A percentile compares a stretch with the other conserved stretches of the same genome.
Conservation (phyloP, 2,888 invertebrate genomes). For the Trachelus iudaicus region DNA sequence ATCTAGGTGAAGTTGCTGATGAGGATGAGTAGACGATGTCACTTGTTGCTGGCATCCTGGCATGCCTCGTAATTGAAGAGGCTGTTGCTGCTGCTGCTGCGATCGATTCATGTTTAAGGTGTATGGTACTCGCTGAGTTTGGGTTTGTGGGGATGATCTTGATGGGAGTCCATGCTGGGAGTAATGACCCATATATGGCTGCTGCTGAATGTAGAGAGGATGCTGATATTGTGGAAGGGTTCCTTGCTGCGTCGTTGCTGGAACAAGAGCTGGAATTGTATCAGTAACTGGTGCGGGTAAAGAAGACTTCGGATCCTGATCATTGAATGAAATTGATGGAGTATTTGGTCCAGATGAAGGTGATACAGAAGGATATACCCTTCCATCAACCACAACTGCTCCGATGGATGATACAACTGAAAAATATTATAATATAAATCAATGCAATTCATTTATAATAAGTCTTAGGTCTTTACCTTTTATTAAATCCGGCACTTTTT, state of each 20-base stretch:
- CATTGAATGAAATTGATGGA: slow-evolving; percentile 43
- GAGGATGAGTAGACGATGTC: slow-evolving; percentile 73
- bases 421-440: slow-evolving; percentile 26
- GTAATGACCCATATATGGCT: slow-evolving; percentile 65
- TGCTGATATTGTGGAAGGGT: slow-evolving; percentile 36
- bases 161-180: slow-evolving; percentile 54
- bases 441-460: slow-evolving; percentile 13
- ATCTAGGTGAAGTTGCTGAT: slow-evolving; percentile 60
- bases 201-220: slow-evolving; percentile 45
- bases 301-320: slow-evolving; percentile 26
- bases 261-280: slow-evolving; percentile 26
- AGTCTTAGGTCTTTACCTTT: slow-evolving; percentile 69
- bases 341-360: slow-evolving; percentile 47
- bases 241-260: slow-evolving; percentile 33
- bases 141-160: slow-evolving; percentile 56
- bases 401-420: slow-evolving; percentile 82
- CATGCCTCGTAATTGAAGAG: slow-evolving; percentile 24
- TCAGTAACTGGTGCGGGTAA: slow-evolving; percentile 49
- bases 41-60: slow-evolving; percentile 64
- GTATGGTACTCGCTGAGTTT: slow-evolving; percentile 48
- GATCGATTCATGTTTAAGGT: slow-evolving; percentile 56
- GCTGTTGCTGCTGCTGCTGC: slow-evolving; percentile 53
- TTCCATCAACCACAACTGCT: slow-evolving; percentile 85
- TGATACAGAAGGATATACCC: slow-evolving; percentile 74
- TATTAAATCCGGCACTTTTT: slow-evolving; percentile 83